Percentiles rank a stretch among this genome's conserved stretches.
Evolutionary conservation across 2,888 invertebrate genomes (phyloP).

Genomic region (Eutolmus rufibarbis): DNA sequence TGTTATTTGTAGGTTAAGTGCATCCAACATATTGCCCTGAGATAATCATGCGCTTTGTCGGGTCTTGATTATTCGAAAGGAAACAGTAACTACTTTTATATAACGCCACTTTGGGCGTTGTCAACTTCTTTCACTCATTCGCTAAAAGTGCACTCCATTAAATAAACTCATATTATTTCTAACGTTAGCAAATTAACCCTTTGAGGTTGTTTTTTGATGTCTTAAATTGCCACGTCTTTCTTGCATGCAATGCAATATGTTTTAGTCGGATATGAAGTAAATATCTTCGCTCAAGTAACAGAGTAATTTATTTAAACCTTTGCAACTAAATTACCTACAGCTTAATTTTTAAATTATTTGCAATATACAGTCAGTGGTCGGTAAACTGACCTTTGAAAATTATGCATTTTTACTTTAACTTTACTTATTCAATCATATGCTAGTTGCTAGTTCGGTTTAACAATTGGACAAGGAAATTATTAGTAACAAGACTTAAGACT

Average conservation of each 20-base stretch:
- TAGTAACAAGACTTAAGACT: too few species aligned
- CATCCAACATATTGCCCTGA: constrained; percentile 24
- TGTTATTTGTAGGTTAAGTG: constrained; percentile 36
- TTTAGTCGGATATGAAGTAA: neutral
- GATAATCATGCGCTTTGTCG: constrained; percentile 17
- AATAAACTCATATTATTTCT: neutral
- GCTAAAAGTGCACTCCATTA: neutral
- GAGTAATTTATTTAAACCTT: neutral
- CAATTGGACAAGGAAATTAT: too few species aligned
- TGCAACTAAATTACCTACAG: neutral
- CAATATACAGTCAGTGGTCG: too few species aligned
- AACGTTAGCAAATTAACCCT: neutral
- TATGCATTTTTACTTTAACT: too few species aligned
- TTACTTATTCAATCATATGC: too few species aligned
- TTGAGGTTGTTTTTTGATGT: neutral
- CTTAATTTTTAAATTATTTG: neutral
- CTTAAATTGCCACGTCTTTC: neutral
- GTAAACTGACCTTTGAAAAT: neutral
- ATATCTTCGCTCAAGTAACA: neutral
- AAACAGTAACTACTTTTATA: neutral
- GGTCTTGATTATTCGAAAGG: constrained; percentile 16
- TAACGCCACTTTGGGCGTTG: constrained; percentile 13
- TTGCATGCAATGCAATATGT: neutral
- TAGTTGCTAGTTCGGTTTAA: too few species aligned
- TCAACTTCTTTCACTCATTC: neutral